Evolutionary conservation across 2,888 invertebrate genomes (phyloP), one percentile per base, ranked within the genome.

Genomic region (Oligia strigilis): DNA sequence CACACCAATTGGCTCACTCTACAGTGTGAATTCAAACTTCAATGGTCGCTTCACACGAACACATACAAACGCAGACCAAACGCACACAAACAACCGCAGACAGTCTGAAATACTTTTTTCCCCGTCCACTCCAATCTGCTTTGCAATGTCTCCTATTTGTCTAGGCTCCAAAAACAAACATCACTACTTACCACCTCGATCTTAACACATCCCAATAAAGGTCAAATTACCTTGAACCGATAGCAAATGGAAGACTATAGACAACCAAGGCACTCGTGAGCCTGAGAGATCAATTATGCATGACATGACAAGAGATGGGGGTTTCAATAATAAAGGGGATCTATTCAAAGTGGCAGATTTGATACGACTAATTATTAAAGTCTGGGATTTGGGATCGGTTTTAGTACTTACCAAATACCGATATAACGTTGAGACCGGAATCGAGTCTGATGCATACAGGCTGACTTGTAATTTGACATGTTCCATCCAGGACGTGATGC

Each of bases 271-370:
- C 88, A 89, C 91, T 91, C 90, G 89, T 87, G 91, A 90, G 89
- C 84, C 88, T 86, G 84, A 88, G 89, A 85, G 91, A 93, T 94
- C 93, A 94, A 94, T 94, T 94, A 94, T 95, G 93, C 93, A 94
- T 91, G 88, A 88, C 87, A 80, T 90, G 92, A 93, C 92, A 92
- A 91, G 92, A 92, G 91, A 90, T 87, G 85, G 88, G 90, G 89
- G 89, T 83, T 92, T 92, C 87, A 93, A 94, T 94, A 93, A 93
- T 94, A 89, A 91, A 93, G 87, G 82, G 86, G 89, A 87, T 86
- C 88, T 86, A 86, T 91, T 90, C 89, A 88, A 89, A 86, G 77
- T 85, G 77, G 82, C 75, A 84, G 84, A 89, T 88, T 88, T 92
- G 90, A 92, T 91, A 85, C 87, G 77, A 80, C 89, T 91, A 90